Base-by-base conservation (phyloP, 2,888 invertebrate species). In the Drosophila nr. perissopoda region DNA sequence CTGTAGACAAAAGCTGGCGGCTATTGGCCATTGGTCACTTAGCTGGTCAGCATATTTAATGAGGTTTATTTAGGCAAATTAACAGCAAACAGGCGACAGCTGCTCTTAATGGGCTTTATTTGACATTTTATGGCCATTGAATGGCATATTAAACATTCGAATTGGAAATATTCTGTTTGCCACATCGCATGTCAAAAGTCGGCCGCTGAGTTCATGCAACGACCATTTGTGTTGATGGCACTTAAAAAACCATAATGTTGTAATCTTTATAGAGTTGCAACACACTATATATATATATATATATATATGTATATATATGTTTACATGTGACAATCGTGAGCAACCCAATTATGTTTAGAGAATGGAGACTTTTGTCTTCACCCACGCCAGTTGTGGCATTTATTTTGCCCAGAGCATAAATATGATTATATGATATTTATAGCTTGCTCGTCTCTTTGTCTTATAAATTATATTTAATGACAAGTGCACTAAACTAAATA, bases 401-500 rank as follows among this genome's bases (percentile, higher is more conserved):
- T 38, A 16, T 51, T 51, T 46, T n/a, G 38, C 48, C 48, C n/a
- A 25, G 34, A 25, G 27, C 76, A 70, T 76, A 65, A 65, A 63
- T 66, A 78, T 82, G 83, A 89, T 88, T 76, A 79, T 79, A 74
- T 67, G 71, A 70, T 69, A 68, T 62, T 40, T 64, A 62, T 52
- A 69, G 66, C 42, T 31, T 48, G 33, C 25, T 46, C 40, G 27
- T 48, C 49, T 62, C 34, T 38, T 51, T 34, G 78, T 49, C 81
- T 75, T 77, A 77, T 85, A 85, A 90, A 90, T 85, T 85, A 90
- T 86, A 80, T 85, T 71, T 90, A 86, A 90, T 85, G 88, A 85
- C 90, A 89, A 89, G 88, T 89, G 89, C 83, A 86, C 68, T 80
- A 88, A 81, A 90, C 90, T 88, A 81, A 82, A 88, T 88, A 85